Base-by-base conservation (phyloP, 2,888 invertebrate species). In the Drosophila sordidula region DNA sequence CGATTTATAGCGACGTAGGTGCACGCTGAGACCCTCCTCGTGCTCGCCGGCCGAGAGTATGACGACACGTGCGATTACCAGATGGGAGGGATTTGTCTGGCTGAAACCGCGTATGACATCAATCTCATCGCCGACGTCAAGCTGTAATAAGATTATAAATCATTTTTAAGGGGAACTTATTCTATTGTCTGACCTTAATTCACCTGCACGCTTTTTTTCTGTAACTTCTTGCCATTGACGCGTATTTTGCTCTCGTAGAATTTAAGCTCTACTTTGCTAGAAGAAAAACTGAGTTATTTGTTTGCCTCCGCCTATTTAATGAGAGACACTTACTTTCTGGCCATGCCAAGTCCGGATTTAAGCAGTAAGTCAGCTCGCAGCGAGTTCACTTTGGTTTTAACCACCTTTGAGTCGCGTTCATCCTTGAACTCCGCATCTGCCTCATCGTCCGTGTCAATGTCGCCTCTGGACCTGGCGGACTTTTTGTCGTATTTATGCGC, bases 241-340 rank as follows among this genome's bases (percentile, higher is more conserved):
- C 96, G 94, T 69, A 97, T 94, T 93, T 95, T 96, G 88, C 95
- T 96, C 75, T 96, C 95, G 92, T 97, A 97, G 90, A 97, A 96
- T 50, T 95, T 92, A 54, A 94, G 93, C 90, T 97, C 97, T 42
- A 97, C 93, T 94, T 97, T 97, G 90, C 96, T 96, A 91, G 4
- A 75, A 46, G 36, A 54, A 63, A 4, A 34, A 34, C 6, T 12
- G 58, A 29, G 18, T 16, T 38, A 9, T 36, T n/a, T 32, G 6
- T 29, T 12, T 16, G 6, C 9, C 11, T 38, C 16, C 2, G 18
- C 6, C 41, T 18, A 6, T 14, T 18, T 34, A 0, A 58, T 44
- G 8, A 11, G 3, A 34, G 16, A 6, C 11, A 68, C 94, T 93
- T 91, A 96, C 96, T 95, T 96, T 90, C 96, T 94, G 34, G 96